Percentiles rank a stretch among this genome's conserved stretches.
Evolutionary conservation across 2,888 invertebrate genomes (phyloP).

Genomic region (Aphodius granarius): DNA sequence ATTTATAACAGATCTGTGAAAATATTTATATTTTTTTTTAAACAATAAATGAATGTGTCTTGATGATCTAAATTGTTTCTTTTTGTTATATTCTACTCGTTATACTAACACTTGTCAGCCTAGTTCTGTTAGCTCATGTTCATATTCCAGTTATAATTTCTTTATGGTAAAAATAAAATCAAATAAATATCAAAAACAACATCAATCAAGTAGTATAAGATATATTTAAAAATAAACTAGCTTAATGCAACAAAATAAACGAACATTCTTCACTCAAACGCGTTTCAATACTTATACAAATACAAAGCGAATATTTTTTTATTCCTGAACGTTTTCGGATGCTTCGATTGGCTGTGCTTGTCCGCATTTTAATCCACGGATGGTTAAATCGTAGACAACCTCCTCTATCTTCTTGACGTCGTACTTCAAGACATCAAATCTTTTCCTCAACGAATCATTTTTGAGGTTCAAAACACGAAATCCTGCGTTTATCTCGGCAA

Average conservation of each 20-base stretch:
- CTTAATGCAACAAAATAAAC: not conserved
- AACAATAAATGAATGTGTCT: not conserved
- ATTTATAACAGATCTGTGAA: not conserved
- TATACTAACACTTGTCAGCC: too few relatives aligned
- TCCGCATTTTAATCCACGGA: conserved; percentile 65
- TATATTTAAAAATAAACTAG: not conserved
- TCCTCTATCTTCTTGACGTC: conserved; percentile 94
- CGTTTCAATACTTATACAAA: not conserved
- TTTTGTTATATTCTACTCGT: too few relatives aligned
- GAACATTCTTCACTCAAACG: not conserved
- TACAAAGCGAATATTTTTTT: not conserved
- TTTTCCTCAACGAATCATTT: conserved; percentile 83
- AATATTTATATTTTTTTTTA: not conserved
- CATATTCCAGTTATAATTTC: not conserved
- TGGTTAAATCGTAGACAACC: conserved; percentile 85
- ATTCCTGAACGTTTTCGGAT: not conserved
- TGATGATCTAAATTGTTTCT: too few relatives aligned
- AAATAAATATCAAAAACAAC: not conserved
- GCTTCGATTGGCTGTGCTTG: not conserved
- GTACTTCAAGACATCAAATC: conserved; percentile 86
- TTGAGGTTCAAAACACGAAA: conserved; percentile 88
- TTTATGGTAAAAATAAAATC: not conserved
- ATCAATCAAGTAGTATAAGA: not conserved
- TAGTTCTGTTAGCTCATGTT: not conserved
- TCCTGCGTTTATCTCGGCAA: conserved; percentile 85